Percentiles rank a stretch among this genome's conserved stretches.
These are phyloP conservation scores for Chalcosyrphus nemorum DNA, from an alignment of 2,888 invertebrate genomes.

Conservation along the genomic window DNA sequence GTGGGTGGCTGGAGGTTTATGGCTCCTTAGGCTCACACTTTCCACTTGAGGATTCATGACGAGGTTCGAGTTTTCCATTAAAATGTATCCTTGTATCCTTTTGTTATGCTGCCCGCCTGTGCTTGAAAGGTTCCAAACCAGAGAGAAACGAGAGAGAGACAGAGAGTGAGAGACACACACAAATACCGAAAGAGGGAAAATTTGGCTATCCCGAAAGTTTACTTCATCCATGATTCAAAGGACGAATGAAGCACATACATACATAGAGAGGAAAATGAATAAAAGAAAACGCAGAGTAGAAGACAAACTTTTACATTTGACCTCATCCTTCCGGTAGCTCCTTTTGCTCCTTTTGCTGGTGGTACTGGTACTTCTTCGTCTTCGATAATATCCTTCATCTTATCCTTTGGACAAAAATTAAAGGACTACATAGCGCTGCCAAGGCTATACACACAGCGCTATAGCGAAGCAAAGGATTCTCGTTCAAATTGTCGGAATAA, in stretches of 20 bases:
- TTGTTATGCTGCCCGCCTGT: constrained; percentile 72
- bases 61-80: constrained; percentile 66
- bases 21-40: constrained; percentile 59
- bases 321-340: constrained; percentile 69
- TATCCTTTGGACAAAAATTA: constrained; percentile 64
- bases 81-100: constrained; percentile 70
- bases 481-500: constrained; percentile 71
- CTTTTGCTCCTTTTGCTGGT: constrained; percentile 40
- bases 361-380: constrained; percentile 25
- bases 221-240: constrained; percentile 72
- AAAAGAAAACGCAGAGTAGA: constrained; percentile 59
- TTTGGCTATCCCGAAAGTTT: constrained; percentile 59
- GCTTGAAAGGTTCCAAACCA: constrained; percentile 57
- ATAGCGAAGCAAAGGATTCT: constrained; percentile 61
- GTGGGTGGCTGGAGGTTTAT: constrained; percentile 26
- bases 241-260: constrained; percentile 33
- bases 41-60: constrained; percentile 64
- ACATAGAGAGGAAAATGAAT: constrained; percentile 31
- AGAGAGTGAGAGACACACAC: too few relatives aligned
- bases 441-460: constrained; percentile 19
- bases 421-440: constrained; percentile 26
- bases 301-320: constrained; percentile 73
- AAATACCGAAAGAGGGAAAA: constrained; percentile 30
- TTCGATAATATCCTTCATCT: constrained; percentile 61
- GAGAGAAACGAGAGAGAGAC: constrained; percentile 24